These are phyloP conservation scores for Caenorhabditis plicata DNA, from an alignment of 2,888 invertebrate species.

Conservation along the genomic window DNA sequence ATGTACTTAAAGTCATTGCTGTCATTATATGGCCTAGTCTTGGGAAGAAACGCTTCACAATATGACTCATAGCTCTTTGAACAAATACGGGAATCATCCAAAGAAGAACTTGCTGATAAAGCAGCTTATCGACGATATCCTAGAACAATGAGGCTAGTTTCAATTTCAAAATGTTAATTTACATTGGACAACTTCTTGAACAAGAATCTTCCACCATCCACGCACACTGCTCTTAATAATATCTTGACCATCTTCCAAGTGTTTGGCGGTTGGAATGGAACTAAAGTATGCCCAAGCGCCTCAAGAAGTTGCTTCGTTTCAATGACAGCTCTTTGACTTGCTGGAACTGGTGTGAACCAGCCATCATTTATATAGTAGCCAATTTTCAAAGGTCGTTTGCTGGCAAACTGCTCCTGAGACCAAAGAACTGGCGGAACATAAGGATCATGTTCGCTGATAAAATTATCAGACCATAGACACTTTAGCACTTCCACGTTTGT, in stretches of 20 bases:
- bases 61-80: constrained; percentile 24
- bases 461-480: constrained; percentile 27
- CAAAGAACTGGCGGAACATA: constrained; percentile 25
- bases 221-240: constrained; percentile 48
- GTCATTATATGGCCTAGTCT: constrained; percentile 37
- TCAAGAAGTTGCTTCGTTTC: constrained; percentile 51
- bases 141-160: background rate
- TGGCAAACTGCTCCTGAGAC: background rate
- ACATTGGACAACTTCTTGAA: constrained; percentile 39
- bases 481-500: constrained; percentile 57
- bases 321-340: constrained; percentile 54
- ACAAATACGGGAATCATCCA: constrained; percentile 45
- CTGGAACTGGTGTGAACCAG: constrained; percentile 65
- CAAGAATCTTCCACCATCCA: constrained; percentile 54
- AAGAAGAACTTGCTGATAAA: constrained; percentile 31
- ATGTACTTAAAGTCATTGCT: constrained; percentile 37
- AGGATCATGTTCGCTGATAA: constrained; percentile 31
- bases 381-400: constrained; percentile 28
- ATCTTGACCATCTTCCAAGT: constrained; percentile 36
- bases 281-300: constrained; percentile 47
- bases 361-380: constrained; percentile 66
- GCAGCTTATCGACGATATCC: constrained; percentile 41
- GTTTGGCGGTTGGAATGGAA: constrained; percentile 51
- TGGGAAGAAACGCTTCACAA: constrained; percentile 38
- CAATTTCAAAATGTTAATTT: background rate